Base-by-base conservation (phyloP, 2,797 vertebrate genomes). In the Urosaurus nigricauda region DNA sequence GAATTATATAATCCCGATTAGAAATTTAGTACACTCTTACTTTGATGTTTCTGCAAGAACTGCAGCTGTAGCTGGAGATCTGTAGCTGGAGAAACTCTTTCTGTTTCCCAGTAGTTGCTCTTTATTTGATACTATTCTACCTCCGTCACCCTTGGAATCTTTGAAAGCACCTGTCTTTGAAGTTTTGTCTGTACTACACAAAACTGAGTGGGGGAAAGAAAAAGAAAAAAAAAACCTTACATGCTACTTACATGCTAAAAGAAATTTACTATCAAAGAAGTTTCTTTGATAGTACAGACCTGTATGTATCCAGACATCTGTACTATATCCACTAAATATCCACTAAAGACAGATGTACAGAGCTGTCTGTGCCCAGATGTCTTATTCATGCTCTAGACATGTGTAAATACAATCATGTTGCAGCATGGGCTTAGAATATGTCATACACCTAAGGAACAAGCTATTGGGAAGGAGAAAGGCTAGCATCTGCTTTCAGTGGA, bases 81-180 rank as follows among this genome's bases (percentile, higher is more conserved):
- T 87, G 82, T 8, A 89, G 79, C 26, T 79, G 14, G 82, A 87
- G 43, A 73, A 11, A 16, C 8, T 90, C 43, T 40, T 58, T 4
- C 90, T 35, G 24, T 32, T 43, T 88, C 2, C 13, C 86, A 35
- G 13, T 71, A 26, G 82, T 88, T 90, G 16, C 68, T 84, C 3
- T 0, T 0, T 63, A 0, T 87, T 53, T 84, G 88, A 6, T 6
- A 0, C 83, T 37, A 11, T 56, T 91, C 58, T 88, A 86, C 1
- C 4, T 11, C 6, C 1, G 70, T 90, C 24, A 65, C 12, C 35
- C n/a, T 82, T 82, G 5, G 6, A 35, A 14, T 83, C 53, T 8
- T 88, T 90, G 37, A 43, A 0, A 58, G 16, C 26, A 58, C 14
- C 0, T 13, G 32, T 4, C 14, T 85, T 79, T 79, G 4, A 70